These are phyloP conservation scores for Chelon labrosus DNA, from an alignment of 2,797 vertebrate genomes.

Conservation along the genomic window DNA sequence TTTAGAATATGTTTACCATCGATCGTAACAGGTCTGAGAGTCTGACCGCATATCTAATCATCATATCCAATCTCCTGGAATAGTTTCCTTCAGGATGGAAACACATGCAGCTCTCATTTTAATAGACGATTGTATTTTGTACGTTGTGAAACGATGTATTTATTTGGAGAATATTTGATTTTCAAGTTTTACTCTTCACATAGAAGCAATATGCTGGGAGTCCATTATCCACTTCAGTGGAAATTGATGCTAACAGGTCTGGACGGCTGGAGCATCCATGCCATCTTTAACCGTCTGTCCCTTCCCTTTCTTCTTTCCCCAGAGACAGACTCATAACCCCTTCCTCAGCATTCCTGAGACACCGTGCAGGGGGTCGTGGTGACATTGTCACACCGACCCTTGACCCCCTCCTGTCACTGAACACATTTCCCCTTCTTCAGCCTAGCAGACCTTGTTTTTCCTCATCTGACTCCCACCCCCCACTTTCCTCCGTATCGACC, in stretches of 20 bases:
- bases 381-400: slow-evolving; percentile 57
- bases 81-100: no score
- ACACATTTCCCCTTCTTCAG: slow-evolving; percentile 40
- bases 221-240: slow-evolving; percentile 13
- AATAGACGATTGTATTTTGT: not conserved
- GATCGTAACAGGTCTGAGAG: no score
- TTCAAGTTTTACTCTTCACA: not conserved
- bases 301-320: slow-evolving; percentile 28
- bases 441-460: slow-evolving; percentile 19
- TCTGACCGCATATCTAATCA: no score
- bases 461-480: slow-evolving; percentile 31
- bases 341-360: slow-evolving; percentile 52
- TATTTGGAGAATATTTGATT: not conserved
- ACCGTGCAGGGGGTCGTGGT: slow-evolving; percentile 15
- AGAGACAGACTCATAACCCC: slow-evolving; percentile 8
- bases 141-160: not conserved
- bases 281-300: slow-evolving; percentile 23
- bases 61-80: no score
- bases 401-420: slow-evolving; percentile 64
- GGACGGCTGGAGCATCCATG: slow-evolving; percentile 24
- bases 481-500: not conserved
- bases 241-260: slow-evolving; percentile 38
- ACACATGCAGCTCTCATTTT: not conserved
- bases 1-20: no score
- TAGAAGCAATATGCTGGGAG: not conserved